Conservation (phyloP, 2,113 vertebrate genomes). For the Plecotus auritus region DNA sequence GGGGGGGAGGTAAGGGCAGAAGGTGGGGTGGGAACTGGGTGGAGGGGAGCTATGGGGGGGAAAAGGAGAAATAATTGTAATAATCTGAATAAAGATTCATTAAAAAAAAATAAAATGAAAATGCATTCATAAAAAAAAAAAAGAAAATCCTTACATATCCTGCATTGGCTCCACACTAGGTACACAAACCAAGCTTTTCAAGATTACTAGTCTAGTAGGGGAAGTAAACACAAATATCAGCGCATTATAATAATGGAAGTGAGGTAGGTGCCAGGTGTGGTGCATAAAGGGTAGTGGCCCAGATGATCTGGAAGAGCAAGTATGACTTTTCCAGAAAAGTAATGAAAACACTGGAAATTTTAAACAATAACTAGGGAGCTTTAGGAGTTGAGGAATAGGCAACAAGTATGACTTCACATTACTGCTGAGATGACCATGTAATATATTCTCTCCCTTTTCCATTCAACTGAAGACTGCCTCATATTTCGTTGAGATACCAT, state of each 20-base stretch:
- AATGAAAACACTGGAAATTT: not conserved
- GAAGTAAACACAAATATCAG: not conserved
- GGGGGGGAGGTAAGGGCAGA: too few species aligned
- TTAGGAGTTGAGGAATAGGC: not conserved
- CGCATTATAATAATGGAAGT: not conserved
- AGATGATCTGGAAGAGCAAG: not conserved
- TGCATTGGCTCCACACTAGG: not conserved
- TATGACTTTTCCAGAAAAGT: constrained; percentile 6
- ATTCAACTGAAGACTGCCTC: not conserved
- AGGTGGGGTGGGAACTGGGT: too few species aligned
- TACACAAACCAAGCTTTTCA: not conserved
- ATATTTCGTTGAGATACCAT: not conserved
- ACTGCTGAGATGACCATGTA: not conserved
- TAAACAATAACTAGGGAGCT: not conserved
- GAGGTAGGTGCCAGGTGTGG: not conserved
- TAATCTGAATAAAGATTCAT: too few species aligned
- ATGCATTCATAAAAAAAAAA: constrained; percentile 58
- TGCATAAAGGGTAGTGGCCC: not conserved
- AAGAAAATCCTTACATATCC: constrained; percentile 16
- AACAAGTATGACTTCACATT: not conserved
- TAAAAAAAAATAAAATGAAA: too few species aligned
- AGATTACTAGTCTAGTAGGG: not conserved
- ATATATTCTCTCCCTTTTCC: not conserved
- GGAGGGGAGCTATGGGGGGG: too few species aligned
- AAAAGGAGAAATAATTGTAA: too few species aligned